Conservation (phyloP, 2,888 invertebrate genomes). For the Leucophenga maculata region DNA sequence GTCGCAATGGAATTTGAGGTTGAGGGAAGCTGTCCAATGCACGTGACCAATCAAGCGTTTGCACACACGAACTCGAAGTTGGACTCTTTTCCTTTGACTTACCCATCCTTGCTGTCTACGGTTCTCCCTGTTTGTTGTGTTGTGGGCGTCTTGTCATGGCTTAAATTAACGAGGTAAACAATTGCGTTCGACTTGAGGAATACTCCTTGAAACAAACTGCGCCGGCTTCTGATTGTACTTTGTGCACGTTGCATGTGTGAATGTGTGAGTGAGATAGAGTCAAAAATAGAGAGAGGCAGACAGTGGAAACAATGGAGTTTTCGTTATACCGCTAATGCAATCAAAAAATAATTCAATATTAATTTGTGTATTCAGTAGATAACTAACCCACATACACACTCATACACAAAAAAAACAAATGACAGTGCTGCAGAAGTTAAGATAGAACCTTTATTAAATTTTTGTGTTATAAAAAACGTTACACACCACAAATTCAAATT, state of each 20-base stretch:
- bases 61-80: neutral
- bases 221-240: no score
- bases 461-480: no score
- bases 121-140: neutral
- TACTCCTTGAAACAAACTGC: neutral
- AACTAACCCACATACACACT: constrained; percentile 15
- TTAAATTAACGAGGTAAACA: constrained; percentile 4
- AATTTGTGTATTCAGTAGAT: constrained; percentile 7
- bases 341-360: constrained; percentile 8
- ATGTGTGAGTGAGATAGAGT: no score
- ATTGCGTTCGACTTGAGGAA: neutral
- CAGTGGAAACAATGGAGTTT: neutral
- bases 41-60: constrained; percentile 20
- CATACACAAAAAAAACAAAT: constrained; percentile 40
- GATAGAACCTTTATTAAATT: no score
- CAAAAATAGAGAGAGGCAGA: no score
- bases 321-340: constrained; percentile 1
- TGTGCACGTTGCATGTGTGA: neutral
- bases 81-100: no score
- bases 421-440: constrained; percentile 27
- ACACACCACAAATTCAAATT: no score
- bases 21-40: neutral
- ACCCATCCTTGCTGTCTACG: neutral
- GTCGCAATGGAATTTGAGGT: neutral
- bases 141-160: neutral